Base-by-base conservation (phyloP, 2,888 invertebrate species). In the Digitonthophagus gazella region DNA sequence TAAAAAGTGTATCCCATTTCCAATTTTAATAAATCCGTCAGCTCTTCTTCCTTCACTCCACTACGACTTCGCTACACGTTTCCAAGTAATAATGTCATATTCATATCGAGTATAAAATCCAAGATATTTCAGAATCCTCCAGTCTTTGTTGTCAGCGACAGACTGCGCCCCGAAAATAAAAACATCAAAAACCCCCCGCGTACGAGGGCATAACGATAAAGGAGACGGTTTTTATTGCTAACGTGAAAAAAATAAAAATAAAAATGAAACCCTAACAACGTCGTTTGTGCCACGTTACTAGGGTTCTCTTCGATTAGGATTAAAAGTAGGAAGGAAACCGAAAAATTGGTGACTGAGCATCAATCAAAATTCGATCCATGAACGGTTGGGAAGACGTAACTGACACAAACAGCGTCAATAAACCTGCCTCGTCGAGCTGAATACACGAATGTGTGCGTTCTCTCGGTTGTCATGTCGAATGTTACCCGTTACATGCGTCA, bases 401-500 rank as follows among this genome's bases (percentile, higher is more conserved):
- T 15, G 57, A 57, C 57, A 16, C 11, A 57, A 57, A 57, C 57
- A 57, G 57, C 15, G 57, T 14, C 15, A n/a, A 57, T 57, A 57
- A 57, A 57, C 57, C 57, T 57, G 16, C 15, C 57, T 6, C 15
- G n/a, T 15, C 57, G 2, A 57, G 6, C 57, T n/a, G 57, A 16
- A 57, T 15, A 57, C 57, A 15, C 57, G 1, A 11, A 44, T 44
- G 28, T 3, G 28, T 44, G 28, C 28, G 28, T 44, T 44, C 28
- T 44, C 28, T 44, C 28, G 28, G 28, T 16, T 16, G 57, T 57
- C 57, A 57, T 57, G 57, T 57, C 57, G 16, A 57, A 57, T 57
- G 16, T 57, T 15, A 5, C 16, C 6, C 57, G 57, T 57, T 57
- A 57, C 57, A 57, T 15, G 14, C 57, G 57, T 57, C 57, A 57